Evolutionary conservation across 1,140 invertebrate genomes (phyloP), one percentile per base, ranked within the genome.

Genomic region (Zeugodacus cucurbitae): DNA sequence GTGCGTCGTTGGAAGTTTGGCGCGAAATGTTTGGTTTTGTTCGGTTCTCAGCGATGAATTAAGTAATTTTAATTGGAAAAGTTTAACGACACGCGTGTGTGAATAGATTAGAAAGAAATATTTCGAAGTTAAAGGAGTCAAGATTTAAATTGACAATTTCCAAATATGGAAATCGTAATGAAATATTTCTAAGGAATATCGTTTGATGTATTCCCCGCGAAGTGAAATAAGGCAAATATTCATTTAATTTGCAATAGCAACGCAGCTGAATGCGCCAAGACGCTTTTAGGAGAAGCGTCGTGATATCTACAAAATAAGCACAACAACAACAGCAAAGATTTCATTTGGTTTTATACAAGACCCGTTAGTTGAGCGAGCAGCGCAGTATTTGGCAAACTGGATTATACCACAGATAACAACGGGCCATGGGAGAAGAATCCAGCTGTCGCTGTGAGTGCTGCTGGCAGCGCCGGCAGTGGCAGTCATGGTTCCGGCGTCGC

Each of bases 381-480:
- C 70, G 20, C 41, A 74, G 22, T 29, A 48, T 34, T 82, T 64
- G 87, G 87, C 92, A 92, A 92, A 88, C 91, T 93, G 92, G 92
- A 93, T 92, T 92, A 92, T 88, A 89, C 90, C 88, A 89, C 90
- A 87, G 74, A 82, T 44, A 90, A 92, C 87, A 92, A 92, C 88
- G 92, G 92, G 88, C 92, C 92, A 91, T 93, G 92, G 92, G 92
- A 92, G 91, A 92, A 89, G 86, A 89, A 89, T 85, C 59, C 87
- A 22, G 87, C 87, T 86, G 86, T 85, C 41, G 62, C 85, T 26
- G 89, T 85, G 41, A 67, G 70, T 62, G 57, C 67, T 62, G 64
- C 86, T 32, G 67, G 85, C 87, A 58, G 26, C 32, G 90, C 90
- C 90, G 91, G 88, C 87, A 54, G 74, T 54, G 29, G 32, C 54